Percentiles rank a stretch among this genome's conserved stretches.
phyloP scores from a whole-genome alignment of 2,113 vertebrate species.

The Danionella cerebrum region DNA sequence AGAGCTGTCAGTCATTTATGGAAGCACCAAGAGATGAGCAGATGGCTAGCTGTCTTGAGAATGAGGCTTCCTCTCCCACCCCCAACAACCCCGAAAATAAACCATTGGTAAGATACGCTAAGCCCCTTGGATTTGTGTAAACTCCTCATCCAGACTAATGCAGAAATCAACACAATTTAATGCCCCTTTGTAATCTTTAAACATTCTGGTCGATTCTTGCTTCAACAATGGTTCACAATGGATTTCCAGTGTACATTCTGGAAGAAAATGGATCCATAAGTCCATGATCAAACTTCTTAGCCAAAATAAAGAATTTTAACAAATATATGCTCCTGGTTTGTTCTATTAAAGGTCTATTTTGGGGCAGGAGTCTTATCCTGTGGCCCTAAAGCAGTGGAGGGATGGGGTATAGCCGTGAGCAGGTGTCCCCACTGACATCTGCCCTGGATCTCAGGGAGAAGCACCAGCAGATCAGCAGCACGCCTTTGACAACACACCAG shows the following conservation, averaged over 20 bases:
- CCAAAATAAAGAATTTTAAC: not conserved
- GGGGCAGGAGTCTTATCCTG: slow-evolving; percentile 20
- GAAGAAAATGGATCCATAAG: too few relatives aligned
- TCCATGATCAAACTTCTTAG: too few relatives aligned
- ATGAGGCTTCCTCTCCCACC: slow-evolving; percentile 33
- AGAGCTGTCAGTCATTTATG: slow-evolving; percentile 55
- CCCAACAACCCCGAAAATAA: slow-evolving; percentile 37
- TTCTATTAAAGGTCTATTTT: not conserved
- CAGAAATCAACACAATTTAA: slow-evolving; percentile 16
- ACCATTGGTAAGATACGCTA: slow-evolving; percentile 53
- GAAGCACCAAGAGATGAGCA: slow-evolving; percentile 56
- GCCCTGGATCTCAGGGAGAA: slow-evolving; percentile 58
- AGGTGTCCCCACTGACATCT: slow-evolving; percentile 65
- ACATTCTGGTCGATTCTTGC: slow-evolving; percentile 3
- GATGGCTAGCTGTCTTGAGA: slow-evolving; percentile 56
- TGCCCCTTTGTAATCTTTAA: slow-evolving; percentile 21
- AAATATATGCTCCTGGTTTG: slow-evolving; percentile 8
- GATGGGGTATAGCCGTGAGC: slow-evolving; percentile 44
- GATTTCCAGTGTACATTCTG: not conserved
- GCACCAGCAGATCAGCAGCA: slow-evolving; percentile 51
- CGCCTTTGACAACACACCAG: slow-evolving; percentile 39
- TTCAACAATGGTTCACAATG: not conserved
- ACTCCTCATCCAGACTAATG: slow-evolving; percentile 48
- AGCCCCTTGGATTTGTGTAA: slow-evolving; percentile 60
- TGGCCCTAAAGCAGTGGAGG: slow-evolving; percentile 17